Percentiles rank a stretch among this genome's conserved stretches.
Evolutionary conservation across 2,797 vertebrate genomes (phyloP).

Genomic region (Taenioides sp.): DNA sequence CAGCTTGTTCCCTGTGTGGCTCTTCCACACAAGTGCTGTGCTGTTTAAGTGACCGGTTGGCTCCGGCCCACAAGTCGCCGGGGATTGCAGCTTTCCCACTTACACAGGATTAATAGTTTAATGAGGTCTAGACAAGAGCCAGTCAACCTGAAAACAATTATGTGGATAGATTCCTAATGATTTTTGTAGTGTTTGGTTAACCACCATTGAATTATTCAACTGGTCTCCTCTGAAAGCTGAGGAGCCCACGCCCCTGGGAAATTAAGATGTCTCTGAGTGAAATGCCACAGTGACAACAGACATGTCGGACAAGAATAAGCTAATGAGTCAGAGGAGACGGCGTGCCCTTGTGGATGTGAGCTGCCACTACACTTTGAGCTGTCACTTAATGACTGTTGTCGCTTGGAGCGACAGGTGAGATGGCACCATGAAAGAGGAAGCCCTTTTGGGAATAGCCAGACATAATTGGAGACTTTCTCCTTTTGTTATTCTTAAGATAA

Average conservation of each 20-base stretch:
- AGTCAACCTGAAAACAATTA: constrained; percentile 75
- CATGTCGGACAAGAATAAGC: constrained; percentile 29
- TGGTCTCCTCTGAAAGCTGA: constrained; percentile 37
- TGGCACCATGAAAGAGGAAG: constrained; percentile 11
- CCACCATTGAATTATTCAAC: constrained; percentile 71
- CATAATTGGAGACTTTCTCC: constrained; percentile 36
- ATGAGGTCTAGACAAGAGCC: constrained; percentile 72
- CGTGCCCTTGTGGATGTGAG: constrained; percentile 30
- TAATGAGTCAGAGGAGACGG: constrained; percentile 28
- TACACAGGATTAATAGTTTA: constrained; percentile 74
- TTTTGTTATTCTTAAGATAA: constrained; percentile 57
- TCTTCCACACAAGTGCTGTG: constrained; percentile 42
- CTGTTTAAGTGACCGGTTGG: constrained; percentile 61
- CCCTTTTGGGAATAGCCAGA: constrained; percentile 27
- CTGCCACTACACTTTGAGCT: constrained; percentile 22
- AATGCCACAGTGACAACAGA: constrained; percentile 44
- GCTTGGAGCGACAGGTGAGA: constrained; percentile 18
- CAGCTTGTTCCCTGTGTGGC: constrained; percentile 27
- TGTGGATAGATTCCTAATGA: constrained; percentile 72
- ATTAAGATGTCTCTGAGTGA: constrained; percentile 51
- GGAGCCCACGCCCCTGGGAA: constrained; percentile 46
- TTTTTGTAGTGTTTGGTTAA: constrained; percentile 69
- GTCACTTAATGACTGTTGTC: not conserved
- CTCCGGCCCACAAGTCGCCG: constrained; percentile 47
- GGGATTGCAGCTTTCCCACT: constrained; percentile 61